Conservation (phyloP, 2,113 vertebrate species). For the Macquaria australasica region DNA sequence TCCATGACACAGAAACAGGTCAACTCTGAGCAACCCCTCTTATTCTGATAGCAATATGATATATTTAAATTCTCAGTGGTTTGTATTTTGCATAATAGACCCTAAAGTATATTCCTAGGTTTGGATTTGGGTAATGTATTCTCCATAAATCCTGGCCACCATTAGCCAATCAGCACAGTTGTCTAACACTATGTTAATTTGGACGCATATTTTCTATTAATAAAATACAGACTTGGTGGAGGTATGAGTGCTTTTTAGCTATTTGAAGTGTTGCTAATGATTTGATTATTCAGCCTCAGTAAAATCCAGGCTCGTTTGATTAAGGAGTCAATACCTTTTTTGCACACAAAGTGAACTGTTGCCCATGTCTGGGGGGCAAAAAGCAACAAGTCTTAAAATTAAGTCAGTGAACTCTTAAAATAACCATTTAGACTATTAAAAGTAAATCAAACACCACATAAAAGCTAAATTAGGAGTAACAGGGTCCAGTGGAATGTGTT, state of each 20-base stretch:
- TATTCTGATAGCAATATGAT: neutral
- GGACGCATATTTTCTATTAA: neutral
- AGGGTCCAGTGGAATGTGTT: conserved; percentile 45
- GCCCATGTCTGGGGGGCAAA: conserved; percentile 12
- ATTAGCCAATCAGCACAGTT: no score
- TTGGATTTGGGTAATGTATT: neutral
- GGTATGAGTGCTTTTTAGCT: neutral
- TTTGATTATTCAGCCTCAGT: conserved; percentile 28
- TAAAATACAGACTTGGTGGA: neutral
- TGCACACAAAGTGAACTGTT: conserved; percentile 15
- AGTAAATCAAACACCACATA: conserved; percentile 55
- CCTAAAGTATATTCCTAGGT: neutral
- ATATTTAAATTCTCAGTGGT: neutral
- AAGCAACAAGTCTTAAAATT: conserved; percentile 23
- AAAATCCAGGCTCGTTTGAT: conserved; percentile 28
- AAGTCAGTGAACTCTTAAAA: conserved; percentile 39
- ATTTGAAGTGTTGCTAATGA: conserved; percentile 18
- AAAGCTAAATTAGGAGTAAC: conserved; percentile 46
- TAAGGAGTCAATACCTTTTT: conserved; percentile 34
- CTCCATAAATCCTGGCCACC: neutral
- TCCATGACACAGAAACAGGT: neutral
- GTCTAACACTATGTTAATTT: no score
- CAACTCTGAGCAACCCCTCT: neutral
- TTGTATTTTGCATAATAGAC: neutral
- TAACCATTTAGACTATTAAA: conserved; percentile 35